Base-by-base conservation (phyloP, 2,113 vertebrate genomes). In the Hystrix brachyura region DNA sequence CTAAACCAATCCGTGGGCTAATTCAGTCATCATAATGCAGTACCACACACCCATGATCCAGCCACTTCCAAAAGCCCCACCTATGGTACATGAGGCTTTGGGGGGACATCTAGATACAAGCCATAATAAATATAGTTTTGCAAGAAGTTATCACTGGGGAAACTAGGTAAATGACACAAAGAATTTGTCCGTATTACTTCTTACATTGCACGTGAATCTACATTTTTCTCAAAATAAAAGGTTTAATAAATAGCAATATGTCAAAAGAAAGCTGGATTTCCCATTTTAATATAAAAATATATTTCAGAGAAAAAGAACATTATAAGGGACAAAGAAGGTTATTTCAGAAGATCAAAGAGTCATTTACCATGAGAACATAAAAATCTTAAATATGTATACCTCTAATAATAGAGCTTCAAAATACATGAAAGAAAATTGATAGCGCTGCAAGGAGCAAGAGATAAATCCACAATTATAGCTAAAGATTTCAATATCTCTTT, bases 161-260 rank as follows among this genome's bases (percentile, higher is more conserved):
- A 93, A 90, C 27, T 23, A 89, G 27, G 10, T 23, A 43, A 95
- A 76, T 53, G 14, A 10, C 78, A 62, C 15, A 62, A n/a, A 13
- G 25, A 15, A 38, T 18, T 90, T 90, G 51, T 78, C 5, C 69
- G 53, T 57, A 72, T 57, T 72, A 65, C 18, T 71, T 96, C 55
- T 81, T 74, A 59, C 2, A 94, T 65, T 81, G 55, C 3, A 90
- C 57, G 48, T 81, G 14, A 7, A 74, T 27, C 74, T 85, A 79
- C 8, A 79, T 13, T 69, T 48, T 43, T 86, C 81, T 91, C 60
- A 85, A 85, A 90, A 59, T 65, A 67, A 59, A 82, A 96, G 80
- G 12, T 78, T 89, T 76, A 69, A 76, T 38, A 95, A 38, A 89
- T 7, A 78, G 25, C 38, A 95, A 60, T 25, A 38, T n/a, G 32